A percentile compares a stretch with the other conserved stretches of the same genome.
Conservation (phyloP, 1,140 invertebrate species). For the Drosophila lowei region DNA sequence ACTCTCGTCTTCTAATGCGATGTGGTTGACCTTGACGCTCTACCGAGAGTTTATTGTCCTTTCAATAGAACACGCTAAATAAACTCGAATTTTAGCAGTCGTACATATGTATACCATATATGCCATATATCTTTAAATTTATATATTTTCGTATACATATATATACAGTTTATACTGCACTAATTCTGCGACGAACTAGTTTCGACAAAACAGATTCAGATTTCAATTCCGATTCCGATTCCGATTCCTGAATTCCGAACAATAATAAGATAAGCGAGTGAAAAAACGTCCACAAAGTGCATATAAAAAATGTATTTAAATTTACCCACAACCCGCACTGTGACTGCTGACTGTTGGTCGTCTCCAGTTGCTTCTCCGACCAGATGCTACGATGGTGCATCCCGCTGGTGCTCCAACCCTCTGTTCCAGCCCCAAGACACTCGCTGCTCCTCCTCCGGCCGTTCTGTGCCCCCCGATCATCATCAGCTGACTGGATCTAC, state of each 20-base stretch:
- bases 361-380: conserved; percentile 2
- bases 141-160: conserved; percentile 30
- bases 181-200: conserved; percentile 74
- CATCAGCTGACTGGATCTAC: conserved; percentile 67
- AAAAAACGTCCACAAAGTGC: conserved; percentile 63
- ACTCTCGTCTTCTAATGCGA: conserved; percentile 66
- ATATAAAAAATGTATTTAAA: conserved; percentile 75
- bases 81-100: conserved; percentile 55
- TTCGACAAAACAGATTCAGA: conserved; percentile 43
- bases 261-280: not conserved
- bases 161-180: conserved; percentile 70
- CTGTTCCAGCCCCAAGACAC: not conserved
- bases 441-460: not conserved
- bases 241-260: conserved; percentile 56
- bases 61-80: conserved; percentile 82
- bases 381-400: not conserved
- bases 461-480: conserved; percentile 22
- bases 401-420: not conserved
- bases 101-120: conserved; percentile 6
- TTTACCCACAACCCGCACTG: conserved; percentile 23
- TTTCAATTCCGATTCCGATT: conserved; percentile 23
- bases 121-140: conserved; percentile 2
- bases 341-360: conserved; percentile 18
- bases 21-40: conserved; percentile 74
- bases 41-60: conserved; percentile 77